A percentile compares a stretch with the other conserved stretches of the same genome.
Evolutionary conservation across 2,113 vertebrate genomes (phyloP).

Genomic region (Poeciliopsis turrubarensis): DNA sequence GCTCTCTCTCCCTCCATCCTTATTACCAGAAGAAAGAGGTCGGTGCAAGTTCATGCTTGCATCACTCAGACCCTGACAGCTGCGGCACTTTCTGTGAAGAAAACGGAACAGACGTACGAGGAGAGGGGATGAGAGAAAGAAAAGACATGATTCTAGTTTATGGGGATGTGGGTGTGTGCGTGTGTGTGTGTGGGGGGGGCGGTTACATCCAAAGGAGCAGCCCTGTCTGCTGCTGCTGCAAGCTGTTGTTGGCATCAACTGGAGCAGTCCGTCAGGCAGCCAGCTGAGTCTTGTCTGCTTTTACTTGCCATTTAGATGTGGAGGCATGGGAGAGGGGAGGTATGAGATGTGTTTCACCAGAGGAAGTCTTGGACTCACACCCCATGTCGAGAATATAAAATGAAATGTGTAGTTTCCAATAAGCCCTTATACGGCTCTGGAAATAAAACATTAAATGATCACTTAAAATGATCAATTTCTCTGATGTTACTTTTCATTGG

Average conservation of each 20-base stretch:
- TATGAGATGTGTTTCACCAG: conserved; percentile 39
- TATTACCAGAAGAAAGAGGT: conserved; percentile 68
- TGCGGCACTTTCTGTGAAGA: conserved; percentile 41
- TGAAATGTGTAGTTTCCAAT: background rate
- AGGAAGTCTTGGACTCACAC: conserved; percentile 29
- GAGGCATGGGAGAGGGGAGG: conserved; percentile 19
- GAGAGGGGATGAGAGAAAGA: conserved; percentile 28
- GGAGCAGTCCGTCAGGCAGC: conserved; percentile 47
- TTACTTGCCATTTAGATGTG: conserved; percentile 43
- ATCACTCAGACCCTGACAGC: conserved; percentile 67
- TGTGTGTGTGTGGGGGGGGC: background rate
- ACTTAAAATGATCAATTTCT: too few species aligned
- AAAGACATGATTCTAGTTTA: conserved; percentile 49
- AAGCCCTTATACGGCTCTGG: too few species aligned
- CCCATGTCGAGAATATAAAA: conserved; percentile 46
- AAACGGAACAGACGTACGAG: conserved; percentile 43
- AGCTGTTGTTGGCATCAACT: conserved; percentile 42
- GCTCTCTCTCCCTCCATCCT: conserved; percentile 62
- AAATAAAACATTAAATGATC: too few species aligned
- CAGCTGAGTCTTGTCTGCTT: conserved; percentile 44
- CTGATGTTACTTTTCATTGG: too few species aligned
- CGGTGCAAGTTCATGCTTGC: conserved; percentile 68
- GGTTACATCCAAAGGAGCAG: conserved; percentile 27
- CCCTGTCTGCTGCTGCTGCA: conserved; percentile 28
- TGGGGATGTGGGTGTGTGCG: background rate